These are phyloP conservation scores for Psammodynastes pulverulentus DNA, from an alignment of 2,113 vertebrate genomes.

Conservation along the genomic window DNA sequence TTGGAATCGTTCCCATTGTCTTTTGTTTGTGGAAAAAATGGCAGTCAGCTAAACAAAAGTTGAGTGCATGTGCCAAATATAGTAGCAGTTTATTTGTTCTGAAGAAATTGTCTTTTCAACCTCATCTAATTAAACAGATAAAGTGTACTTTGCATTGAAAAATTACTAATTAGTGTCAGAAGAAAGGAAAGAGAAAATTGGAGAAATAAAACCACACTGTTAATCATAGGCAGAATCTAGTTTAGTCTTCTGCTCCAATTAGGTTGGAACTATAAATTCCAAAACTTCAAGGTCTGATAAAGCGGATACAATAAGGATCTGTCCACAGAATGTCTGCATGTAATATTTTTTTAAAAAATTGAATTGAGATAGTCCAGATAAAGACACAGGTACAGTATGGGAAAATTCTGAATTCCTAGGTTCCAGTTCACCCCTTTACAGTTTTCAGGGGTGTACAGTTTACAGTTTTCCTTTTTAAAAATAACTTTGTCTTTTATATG, in stretches of 20 bases:
- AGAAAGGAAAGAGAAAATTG: neutral
- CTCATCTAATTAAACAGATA: neutral
- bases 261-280: neutral
- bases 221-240: neutral
- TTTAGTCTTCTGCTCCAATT: neutral
- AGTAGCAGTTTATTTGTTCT: neutral
- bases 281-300: neutral
- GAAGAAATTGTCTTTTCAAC: neutral
- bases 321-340: neutral
- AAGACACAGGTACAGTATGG: neutral
- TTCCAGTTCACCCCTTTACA: neutral
- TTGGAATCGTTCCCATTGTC: accelerated
- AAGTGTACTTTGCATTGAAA: neutral
- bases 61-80: neutral
- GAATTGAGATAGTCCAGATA: neutral
- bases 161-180: neutral
- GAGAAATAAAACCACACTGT: neutral
- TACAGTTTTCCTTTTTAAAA: neutral
- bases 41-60: neutral
- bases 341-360: neutral
- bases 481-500: neutral
- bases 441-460: no score
- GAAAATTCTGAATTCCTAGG: neutral
- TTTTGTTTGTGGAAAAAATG: neutral
- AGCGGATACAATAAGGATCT: neutral